Base-by-base conservation (phyloP, 2,113 vertebrate species). In the Ophiodon elongatus region DNA sequence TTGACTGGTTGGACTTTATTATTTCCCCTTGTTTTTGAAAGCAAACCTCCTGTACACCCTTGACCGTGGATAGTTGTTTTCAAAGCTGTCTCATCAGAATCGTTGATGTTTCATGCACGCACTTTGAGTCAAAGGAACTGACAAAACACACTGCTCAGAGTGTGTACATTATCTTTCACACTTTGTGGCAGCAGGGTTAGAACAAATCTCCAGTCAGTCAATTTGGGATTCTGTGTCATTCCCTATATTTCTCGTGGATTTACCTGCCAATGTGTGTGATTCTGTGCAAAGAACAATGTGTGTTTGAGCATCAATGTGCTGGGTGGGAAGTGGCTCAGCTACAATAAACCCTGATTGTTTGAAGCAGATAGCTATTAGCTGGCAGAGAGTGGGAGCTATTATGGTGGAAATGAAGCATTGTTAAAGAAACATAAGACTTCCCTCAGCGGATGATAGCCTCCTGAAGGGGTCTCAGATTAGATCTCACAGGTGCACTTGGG, bases 381-480 rank as follows among this genome's bases (percentile, higher is more conserved):
- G 10, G 76, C 76, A 54, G 81, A 84, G 79, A 89, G 84, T 64
- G 83, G 85, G 76, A 87, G 83, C 91, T 80, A 92, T 95, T 94
- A 93, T 82, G 76, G 86, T 91, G 88, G 86, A 94, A 94, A 93
- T 93, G 88, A 94, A 88, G 90, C 92, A 91, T 93, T 92, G 91
- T 94, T 87, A 89, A 91, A 85, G 92, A 91, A 93, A 94, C 86
- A 92, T 86, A 90, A 92, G 93, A 90, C 85, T 93, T 94, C 81
- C 87, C 73, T 82, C 59, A 57, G 90, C 2, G 66, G 80, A 86
- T 80, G 79, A 90, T 86, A 73, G 87, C 79, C 76, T 92, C 91
- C 90, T 91, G 89, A 93, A 94, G 92, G 84, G 89, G 80, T 52
- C 37, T 87, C 88, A 91, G 93, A 94, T 94, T 93, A 91, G 83